Percentiles rank a stretch among this genome's conserved stretches.
These are phyloP conservation scores for Butorides virescens DNA, from an alignment of 2,113 vertebrate genomes.

Conservation along the genomic window DNA sequence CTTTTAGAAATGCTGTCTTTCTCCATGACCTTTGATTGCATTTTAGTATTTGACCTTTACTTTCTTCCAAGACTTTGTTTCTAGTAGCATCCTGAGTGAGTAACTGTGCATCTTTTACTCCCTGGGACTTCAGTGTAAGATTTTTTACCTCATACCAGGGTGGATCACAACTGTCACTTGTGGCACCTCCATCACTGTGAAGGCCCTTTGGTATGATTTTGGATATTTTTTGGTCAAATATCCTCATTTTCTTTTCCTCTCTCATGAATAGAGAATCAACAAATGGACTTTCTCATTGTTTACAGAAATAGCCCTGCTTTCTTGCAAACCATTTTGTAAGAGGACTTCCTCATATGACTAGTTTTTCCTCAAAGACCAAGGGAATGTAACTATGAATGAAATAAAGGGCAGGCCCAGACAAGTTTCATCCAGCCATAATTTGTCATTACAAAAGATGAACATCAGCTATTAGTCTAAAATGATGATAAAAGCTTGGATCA, in stretches of 20 bases:
- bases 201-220: neutral
- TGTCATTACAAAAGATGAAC: constrained; percentile 35
- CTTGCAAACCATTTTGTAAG: constrained; percentile 21
- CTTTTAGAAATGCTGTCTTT: neutral
- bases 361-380: constrained; percentile 50
- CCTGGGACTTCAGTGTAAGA: neutral
- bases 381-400: constrained; percentile 30
- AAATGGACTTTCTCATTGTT: constrained; percentile 8
- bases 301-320: constrained; percentile 13
- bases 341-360: constrained; percentile 13
- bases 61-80: neutral
- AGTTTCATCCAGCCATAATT: constrained; percentile 41
- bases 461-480: constrained; percentile 37
- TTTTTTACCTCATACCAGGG: neutral
- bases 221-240: neutral
- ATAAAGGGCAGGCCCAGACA: neutral
- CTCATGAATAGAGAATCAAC: neutral
- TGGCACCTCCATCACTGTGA: neutral
- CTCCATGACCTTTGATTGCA: neutral
- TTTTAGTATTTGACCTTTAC: neutral
- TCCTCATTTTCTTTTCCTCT: neutral
- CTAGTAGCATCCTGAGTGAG: neutral
- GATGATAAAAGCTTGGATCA: constrained; percentile 26
- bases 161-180: neutral
- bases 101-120: neutral